Conservation (phyloP, 1,140 invertebrate genomes). For the Argopecten irradians region DNA sequence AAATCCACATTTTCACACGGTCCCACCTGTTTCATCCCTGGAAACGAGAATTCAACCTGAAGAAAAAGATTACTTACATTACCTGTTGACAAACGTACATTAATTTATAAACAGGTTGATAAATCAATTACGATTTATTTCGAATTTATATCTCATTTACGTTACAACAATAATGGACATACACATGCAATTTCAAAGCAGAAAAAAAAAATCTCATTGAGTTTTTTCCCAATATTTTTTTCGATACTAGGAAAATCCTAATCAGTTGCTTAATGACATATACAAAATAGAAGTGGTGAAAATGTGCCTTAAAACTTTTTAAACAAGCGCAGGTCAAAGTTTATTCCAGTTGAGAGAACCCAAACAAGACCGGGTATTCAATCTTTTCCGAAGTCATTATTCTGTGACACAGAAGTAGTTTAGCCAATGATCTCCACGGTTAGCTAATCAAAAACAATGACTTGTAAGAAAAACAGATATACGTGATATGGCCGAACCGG, state of each 20-base stretch:
- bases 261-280: not conserved
- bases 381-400: not conserved
- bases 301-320: not conserved
- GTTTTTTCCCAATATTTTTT: not conserved
- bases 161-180: not conserved
- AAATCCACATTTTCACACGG: slow-evolving; percentile 12
- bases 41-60: not conserved
- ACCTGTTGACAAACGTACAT: not conserved
- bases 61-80: not conserved
- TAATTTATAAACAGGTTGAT: not conserved
- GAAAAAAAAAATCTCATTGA: not conserved
- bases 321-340: not conserved
- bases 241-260: not conserved
- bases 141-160: not conserved
- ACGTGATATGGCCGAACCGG: not conserved
- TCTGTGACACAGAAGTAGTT: slow-evolving; percentile 5
- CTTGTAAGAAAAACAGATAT: slow-evolving; percentile 23
- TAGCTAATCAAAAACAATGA: not conserved
- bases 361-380: not conserved
- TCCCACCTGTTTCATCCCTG: not conserved
- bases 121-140: not conserved
- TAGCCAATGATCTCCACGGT: slow-evolving; percentile 13
- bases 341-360: not conserved
- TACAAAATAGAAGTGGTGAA: not conserved
- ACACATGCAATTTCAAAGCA: not conserved